Evolutionary conservation across 1,140 invertebrate genomes (phyloP).

Genomic region (Leptinotarsa texana): DNA sequence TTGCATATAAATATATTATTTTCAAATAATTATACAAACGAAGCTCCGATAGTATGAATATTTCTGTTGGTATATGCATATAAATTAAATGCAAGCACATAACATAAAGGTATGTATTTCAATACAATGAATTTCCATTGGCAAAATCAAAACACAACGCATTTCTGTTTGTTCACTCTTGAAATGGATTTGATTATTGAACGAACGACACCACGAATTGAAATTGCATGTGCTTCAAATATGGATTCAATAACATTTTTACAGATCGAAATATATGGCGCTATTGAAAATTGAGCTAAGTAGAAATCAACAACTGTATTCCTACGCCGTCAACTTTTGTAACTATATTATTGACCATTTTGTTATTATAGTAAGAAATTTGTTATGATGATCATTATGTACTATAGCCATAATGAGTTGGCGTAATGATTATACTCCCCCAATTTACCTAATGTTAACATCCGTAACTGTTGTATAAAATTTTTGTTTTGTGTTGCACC

Average conservation of each 20-base stretch:
- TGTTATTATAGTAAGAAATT: too few species aligned
- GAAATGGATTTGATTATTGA: not conserved
- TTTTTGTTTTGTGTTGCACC: too few species aligned
- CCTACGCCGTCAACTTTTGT: too few species aligned
- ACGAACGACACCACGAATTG: not conserved
- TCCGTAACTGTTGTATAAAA: too few species aligned
- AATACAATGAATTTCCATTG: not conserved
- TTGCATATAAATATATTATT: conserved; percentile 21
- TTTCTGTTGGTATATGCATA: conserved; percentile 16
- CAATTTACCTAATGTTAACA: too few species aligned
- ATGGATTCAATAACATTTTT: not conserved
- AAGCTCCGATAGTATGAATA: conserved; percentile 11
- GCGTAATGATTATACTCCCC: too few species aligned
- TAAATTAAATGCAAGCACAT: conserved; percentile 19
- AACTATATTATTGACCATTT: too few species aligned
- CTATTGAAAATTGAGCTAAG: too few species aligned
- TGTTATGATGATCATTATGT: too few species aligned
- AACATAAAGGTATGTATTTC: conserved; percentile 4
- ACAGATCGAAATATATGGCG: not conserved
- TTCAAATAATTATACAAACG: conserved; percentile 15
- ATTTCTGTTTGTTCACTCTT: not conserved
- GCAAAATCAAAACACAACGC: not conserved
- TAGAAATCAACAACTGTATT: too few species aligned
- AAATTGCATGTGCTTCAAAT: not conserved
- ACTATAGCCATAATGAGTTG: too few species aligned